A percentile compares a stretch with the other conserved stretches of the same genome.
Evolutionary conservation across 2,888 invertebrate genomes (phyloP).

Genomic region (Proisotoma minuta): DNA sequence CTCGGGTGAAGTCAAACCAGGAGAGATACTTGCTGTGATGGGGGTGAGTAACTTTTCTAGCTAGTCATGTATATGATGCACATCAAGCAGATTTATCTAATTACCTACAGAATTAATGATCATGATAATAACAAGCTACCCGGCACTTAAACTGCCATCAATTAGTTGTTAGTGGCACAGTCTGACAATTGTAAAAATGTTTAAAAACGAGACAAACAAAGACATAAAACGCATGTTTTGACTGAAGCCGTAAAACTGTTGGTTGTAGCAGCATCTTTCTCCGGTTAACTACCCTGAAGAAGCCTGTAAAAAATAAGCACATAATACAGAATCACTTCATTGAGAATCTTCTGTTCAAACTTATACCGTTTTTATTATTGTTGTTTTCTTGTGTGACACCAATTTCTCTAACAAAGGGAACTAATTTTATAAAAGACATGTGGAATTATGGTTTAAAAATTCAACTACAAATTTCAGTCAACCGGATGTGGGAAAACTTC

Average conservation of each 20-base stretch:
- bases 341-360: no score
- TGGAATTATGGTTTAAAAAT: background rate
- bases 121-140: no score
- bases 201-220: conserved; percentile 29
- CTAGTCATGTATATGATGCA: no score
- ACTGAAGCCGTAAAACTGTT: conserved; percentile 6
- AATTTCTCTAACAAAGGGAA: background rate
- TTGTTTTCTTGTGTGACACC: background rate
- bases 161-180: no score
- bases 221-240: conserved; percentile 28
- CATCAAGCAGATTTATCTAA: no score
- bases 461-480: conserved; percentile 31
- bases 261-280: background rate
- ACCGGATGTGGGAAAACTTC: conserved; percentile 71
- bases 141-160: no score
- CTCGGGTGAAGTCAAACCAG: conserved; percentile 68
- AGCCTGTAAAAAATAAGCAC: no score
- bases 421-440: background rate
- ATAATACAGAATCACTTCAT: no score
- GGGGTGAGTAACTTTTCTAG: conserved; percentile 52
- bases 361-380: conserved; percentile 8
- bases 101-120: conserved; percentile 61
- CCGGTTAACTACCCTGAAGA: background rate
- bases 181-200: no score
- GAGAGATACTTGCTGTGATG: conserved; percentile 74